Percentiles rank a stretch among this genome's conserved stretches.
Conservation (phyloP, 2,888 invertebrate genomes). For the Cryptus armator region DNA sequence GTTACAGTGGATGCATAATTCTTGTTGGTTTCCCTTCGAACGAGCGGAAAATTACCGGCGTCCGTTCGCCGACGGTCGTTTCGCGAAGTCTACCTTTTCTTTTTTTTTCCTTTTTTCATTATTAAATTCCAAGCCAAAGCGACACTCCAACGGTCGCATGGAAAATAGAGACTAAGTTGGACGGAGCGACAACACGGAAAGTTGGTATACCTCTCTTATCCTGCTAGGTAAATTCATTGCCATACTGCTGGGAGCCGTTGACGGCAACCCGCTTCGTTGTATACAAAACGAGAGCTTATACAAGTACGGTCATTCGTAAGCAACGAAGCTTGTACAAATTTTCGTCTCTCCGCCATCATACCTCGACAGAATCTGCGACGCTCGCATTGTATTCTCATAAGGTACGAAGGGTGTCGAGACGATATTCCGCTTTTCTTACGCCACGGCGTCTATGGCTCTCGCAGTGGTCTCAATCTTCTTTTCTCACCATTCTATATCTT, state of each 20-base stretch:
- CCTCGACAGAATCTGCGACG: constrained; percentile 1
- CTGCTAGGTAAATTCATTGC: neutral
- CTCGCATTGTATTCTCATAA: neutral
- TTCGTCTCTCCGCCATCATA: constrained; percentile 31
- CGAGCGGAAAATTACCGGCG: constrained; percentile 11
- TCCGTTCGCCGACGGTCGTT: constrained; percentile 48
- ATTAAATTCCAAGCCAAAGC: constrained; percentile 69
- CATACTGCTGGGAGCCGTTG: neutral
- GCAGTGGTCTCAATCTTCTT: neutral
- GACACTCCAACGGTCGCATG: constrained; percentile 24
- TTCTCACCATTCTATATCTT: neutral
- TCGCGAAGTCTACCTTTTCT: constrained; percentile 67
- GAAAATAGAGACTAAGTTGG: neutral
- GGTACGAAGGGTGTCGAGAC: neutral
- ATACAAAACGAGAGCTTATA: constrained; percentile 26
- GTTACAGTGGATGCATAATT: constrained; percentile 62
- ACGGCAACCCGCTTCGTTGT: neutral
- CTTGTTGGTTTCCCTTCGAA: constrained; percentile 20
- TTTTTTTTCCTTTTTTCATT: constrained; percentile 15
- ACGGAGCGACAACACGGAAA: constrained; percentile 6
- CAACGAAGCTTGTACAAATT: constrained; percentile 42
- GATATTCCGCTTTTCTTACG: constrained; percentile 11
- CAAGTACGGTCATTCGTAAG: constrained; percentile 30
- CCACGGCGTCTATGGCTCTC: constrained; percentile 2
- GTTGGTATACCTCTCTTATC: constrained; percentile 12